Evolutionary conservation across 2,888 invertebrate genomes (phyloP), one percentile per base, ranked within the genome.

Genomic region (Pecten maximus): DNA sequence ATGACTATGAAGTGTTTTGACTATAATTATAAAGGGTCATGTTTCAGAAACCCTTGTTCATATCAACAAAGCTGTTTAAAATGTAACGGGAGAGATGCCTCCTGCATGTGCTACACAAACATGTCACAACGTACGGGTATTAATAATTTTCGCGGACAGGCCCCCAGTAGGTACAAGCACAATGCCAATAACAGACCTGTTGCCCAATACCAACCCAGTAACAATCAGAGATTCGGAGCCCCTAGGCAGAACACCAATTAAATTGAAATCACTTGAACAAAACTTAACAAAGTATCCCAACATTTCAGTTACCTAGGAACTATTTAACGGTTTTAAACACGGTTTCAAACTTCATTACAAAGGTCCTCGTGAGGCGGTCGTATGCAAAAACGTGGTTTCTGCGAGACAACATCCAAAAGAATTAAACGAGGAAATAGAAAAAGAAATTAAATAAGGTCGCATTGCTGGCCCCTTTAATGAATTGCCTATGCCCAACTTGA

Each of bases 381-480:
- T 74, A 2, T 40, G 19, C 28, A 54, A 19, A 50, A 90, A 90
- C 40, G 54, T 90, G 19, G 19, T 40, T 50, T 90, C 90, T 40
- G 89, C 74, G 23, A 44, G 16, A 23, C 19, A 12, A n/a, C 40
- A 48, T 74, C 19, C 60, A 0, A 50, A 87, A 89, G 40, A 89
- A 35, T 44, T 90, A 74, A 60, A 28, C 35, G 87, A 90, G 54
- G 89, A 91, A 89, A 91, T 89, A 39, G 28, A 50, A 0, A 90
- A 90, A 87, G 90, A 92, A 89, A 90, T 92, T 40, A 8, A 40
- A 19, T 74, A 23, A 4, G 90, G 90, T 12, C 23, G 92, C 40
- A 88, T 92, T 1, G 90, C 90, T 15, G 91, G 92, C 40, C 92
- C 92, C 35, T 91, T 92, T 91, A 28, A 40, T 8, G 4, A 88